These are phyloP conservation scores for Channa argus DNA, from an alignment of 2,113 vertebrate species.

Conservation along the genomic window DNA sequence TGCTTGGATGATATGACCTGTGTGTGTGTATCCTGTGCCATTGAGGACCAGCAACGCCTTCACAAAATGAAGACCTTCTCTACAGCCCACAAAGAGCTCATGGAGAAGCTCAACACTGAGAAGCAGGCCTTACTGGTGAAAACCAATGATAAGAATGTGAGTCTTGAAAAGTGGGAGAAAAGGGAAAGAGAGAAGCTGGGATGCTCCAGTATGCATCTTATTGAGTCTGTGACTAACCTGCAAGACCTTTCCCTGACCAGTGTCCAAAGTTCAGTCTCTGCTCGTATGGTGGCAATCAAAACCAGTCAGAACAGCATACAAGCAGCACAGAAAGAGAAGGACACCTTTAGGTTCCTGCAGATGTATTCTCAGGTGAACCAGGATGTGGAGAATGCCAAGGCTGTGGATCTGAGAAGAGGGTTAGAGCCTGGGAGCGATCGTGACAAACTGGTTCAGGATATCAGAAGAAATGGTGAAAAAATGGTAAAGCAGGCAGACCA, in stretches of 20 bases:
- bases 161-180: constrained; percentile 68
- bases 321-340: constrained; percentile 58
- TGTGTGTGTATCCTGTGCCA: constrained; percentile 72
- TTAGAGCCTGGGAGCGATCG: constrained; percentile 49
- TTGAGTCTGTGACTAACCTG: constrained; percentile 54
- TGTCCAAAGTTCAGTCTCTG: constrained; percentile 66
- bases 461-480: constrained; percentile 33
- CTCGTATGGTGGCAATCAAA: constrained; percentile 57
- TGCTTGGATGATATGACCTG: constrained; percentile 66
- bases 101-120: constrained; percentile 56
- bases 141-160: constrained; percentile 12
- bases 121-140: constrained; percentile 36
- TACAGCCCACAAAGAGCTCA: constrained; percentile 69
- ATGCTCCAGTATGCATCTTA: constrained; percentile 43
- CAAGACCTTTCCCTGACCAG: constrained; percentile 53
- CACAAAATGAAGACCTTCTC: constrained; percentile 78
- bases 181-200: constrained; percentile 49
- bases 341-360: constrained; percentile 73
- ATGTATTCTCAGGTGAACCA: constrained; percentile 65
- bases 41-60: constrained; percentile 64
- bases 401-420: constrained; percentile 56
- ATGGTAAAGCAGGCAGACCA: constrained; percentile 32
- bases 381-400: constrained; percentile 66
- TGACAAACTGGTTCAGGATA: constrained; percentile 52
- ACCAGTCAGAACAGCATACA: constrained; percentile 56